A percentile compares a stretch with the other conserved stretches of the same genome.
Conservation (phyloP, 37 sponge, comb jelly and placozoan genomes). For the Beroe forskalii region DNA sequence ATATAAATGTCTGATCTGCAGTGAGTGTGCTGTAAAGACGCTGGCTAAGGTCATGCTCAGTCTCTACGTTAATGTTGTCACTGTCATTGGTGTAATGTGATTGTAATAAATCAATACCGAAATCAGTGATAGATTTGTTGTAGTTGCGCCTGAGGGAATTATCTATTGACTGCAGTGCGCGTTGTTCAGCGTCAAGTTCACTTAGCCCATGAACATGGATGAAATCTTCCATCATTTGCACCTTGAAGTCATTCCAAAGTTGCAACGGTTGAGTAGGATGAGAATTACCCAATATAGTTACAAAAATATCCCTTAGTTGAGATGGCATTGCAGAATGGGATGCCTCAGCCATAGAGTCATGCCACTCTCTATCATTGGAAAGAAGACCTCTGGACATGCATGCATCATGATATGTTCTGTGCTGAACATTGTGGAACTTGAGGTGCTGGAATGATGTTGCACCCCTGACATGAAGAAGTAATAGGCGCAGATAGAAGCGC, state of each 20-base stretch:
- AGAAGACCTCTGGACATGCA: background rate
- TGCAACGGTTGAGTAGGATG: background rate
- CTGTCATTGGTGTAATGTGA: too few relatives aligned
- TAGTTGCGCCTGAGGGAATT: too few relatives aligned
- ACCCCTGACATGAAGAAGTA: too few relatives aligned
- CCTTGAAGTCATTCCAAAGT: background rate
- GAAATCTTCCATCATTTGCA: background rate
- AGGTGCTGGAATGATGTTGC: too few relatives aligned
- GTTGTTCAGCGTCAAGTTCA: background rate
- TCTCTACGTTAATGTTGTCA: too few relatives aligned
- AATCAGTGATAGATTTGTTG: too few relatives aligned
- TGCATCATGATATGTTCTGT: too few relatives aligned
- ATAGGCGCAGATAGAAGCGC: background rate
- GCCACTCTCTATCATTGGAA: background rate
- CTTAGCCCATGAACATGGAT: background rate
- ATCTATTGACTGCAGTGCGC: background rate
- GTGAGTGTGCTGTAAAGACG: background rate
- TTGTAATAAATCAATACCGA: too few relatives aligned
- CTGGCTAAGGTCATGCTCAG: too few relatives aligned
- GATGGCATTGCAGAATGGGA: background rate
- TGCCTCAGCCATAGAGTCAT: background rate
- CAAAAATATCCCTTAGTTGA: background rate
- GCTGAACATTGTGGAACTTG: too few relatives aligned
- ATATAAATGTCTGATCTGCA: conserved; percentile 19
- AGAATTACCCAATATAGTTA: conserved; percentile 16